Base-by-base conservation (phyloP, 2,797 vertebrate genomes). In the Scolopax rusticola region DNA sequence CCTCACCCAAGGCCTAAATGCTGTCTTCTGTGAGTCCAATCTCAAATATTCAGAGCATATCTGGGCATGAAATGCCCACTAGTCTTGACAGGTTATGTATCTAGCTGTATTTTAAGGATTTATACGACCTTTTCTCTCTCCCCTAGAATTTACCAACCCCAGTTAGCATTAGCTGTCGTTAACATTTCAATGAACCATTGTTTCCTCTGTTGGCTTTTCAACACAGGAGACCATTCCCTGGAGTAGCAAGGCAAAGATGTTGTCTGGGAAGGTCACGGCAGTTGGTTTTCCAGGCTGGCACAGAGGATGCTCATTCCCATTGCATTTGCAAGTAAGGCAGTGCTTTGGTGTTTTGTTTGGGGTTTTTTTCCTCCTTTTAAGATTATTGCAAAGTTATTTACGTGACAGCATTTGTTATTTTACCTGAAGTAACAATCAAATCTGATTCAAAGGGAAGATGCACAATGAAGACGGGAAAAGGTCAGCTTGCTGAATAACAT, bases 401-500 rank as follows among this genome's bases (percentile, higher is more conserved):
- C 40, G 68, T 96, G 95, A 97, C 97, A 92, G 87, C 70, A 77
- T 94, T 92, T 95, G 96, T 95, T 97, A 97, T 97, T 97, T 94
- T 97, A 97, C 96, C 96, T 96, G 97, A 97, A 97, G 96, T 96
- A 96, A 94, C 95, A 97, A 96, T 97, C 97, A 97, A 96, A 96
- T 92, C 89, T 94, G 97, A 97, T 97, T 96, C 97, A 95, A 96
- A 97, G 90, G 83, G 93, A 97, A 96, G 93, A 95, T 79, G 93
- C 90, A 97, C 95, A 95, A 89, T 95, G 94, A 96, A 97, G 95
- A 97, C 79, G 33, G 95, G 94, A 97, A 97, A 97, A 97, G 97
- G 97, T 97, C 97, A 97, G 84, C 96, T 91, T 95, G 93, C 96
- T 97, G 95, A 97, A 96, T 97, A 96, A 97, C 96, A 92, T 97